Evolutionary conservation across 2,888 invertebrate species (phyloP).

Genomic region (Limnephilus marmoratus): DNA sequence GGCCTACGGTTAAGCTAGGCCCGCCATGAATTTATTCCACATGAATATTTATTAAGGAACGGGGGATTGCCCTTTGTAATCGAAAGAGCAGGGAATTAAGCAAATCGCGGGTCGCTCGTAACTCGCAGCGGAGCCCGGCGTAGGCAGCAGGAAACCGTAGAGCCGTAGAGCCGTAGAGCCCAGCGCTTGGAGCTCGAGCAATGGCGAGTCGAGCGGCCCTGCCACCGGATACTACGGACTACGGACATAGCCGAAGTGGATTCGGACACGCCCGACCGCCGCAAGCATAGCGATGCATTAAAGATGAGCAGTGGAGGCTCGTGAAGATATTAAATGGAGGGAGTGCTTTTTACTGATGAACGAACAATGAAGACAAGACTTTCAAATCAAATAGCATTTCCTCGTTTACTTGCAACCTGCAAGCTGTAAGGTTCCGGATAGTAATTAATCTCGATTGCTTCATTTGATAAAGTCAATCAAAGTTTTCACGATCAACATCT

Average conservation of each 20-base stretch:
- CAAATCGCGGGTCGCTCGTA: constrained; percentile 59
- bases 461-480: neutral
- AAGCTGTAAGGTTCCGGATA: neutral
- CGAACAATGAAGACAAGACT: neutral
- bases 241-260: constrained; percentile 48
- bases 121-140: constrained; percentile 48
- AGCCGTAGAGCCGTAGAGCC: constrained; percentile 58
- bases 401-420: neutral
- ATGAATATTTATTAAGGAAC: constrained; percentile 66
- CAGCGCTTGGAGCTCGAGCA: constrained; percentile 21
- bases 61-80: constrained; percentile 65
- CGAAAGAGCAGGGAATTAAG: constrained; percentile 65
- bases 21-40: constrained; percentile 59
- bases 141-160: constrained; percentile 63
- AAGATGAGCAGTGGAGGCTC: constrained; percentile 52
- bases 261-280: constrained; percentile 24
- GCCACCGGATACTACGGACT: constrained; percentile 55
- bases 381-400: neutral
- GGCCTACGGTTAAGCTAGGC: constrained; percentile 21
- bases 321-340: neutral
- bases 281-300: constrained; percentile 51
- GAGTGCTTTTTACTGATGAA: neutral
- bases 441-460: neutral
- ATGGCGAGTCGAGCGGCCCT: constrained; percentile 29
- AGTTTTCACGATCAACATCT: neutral